phyloP scores from a whole-genome alignment of 30 jellyfish, hydroid and myxozoan genomes.

The Hydractinia symbiolongicarpus region DNA sequence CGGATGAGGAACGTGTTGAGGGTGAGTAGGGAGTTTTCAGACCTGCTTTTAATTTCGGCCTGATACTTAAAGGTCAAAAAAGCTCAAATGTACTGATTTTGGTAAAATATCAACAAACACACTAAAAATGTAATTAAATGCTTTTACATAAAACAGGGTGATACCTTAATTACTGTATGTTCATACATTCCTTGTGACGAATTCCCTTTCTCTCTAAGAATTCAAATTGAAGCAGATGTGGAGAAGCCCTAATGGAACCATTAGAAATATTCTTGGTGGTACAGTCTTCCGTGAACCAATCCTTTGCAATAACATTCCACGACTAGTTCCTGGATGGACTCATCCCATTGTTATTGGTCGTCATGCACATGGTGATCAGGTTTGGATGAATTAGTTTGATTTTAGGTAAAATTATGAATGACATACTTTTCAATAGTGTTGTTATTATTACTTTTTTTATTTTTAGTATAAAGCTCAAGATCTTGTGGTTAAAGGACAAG shows the following conservation, averaged over 20 bases:
- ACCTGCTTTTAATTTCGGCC: no score
- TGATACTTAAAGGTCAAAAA: no score
- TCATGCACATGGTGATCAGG: conserved; percentile 99
- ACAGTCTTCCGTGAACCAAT: conserved; percentile 99
- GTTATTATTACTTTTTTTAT: background rate
- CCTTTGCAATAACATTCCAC: conserved; percentile 80
- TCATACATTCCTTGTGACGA: background rate
- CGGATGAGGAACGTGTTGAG: conserved; percentile 96
- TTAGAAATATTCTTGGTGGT: conserved; percentile 93
- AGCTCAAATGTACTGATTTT: no score
- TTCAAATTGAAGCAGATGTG: conserved; percentile 94
- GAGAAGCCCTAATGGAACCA: conserved; percentile 98
- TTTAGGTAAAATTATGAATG: background rate
- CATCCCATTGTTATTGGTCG: conserved; percentile 96
- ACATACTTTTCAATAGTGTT: background rate
- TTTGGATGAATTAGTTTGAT: background rate
- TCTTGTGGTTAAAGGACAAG: conserved; percentile 90
- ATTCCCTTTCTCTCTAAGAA: conserved; percentile 31
- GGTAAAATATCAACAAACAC: no score
- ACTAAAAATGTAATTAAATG: no score
- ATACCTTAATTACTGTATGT: background rate
- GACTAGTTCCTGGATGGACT: conserved; percentile 99
- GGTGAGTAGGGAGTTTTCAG: conserved; percentile 12
- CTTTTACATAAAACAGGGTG: no score
- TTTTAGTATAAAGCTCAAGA: conserved; percentile 93